These are phyloP conservation scores for Volucella bombylans DNA, from an alignment of 2,888 invertebrate genomes.

Conservation along the genomic window DNA sequence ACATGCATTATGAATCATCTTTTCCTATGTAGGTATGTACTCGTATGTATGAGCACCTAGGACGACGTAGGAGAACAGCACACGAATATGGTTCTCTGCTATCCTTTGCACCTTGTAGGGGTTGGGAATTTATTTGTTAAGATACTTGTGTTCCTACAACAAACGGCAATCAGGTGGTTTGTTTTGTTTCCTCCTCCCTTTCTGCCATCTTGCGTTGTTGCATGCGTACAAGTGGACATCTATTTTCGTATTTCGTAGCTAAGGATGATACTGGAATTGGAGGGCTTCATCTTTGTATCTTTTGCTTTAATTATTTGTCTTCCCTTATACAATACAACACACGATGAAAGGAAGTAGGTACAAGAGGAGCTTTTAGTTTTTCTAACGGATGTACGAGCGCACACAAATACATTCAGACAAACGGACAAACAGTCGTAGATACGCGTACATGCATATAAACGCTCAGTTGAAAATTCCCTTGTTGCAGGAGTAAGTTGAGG, in stretches of 20 bases:
- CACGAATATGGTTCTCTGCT: too few species aligned
- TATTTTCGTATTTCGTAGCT: too few species aligned
- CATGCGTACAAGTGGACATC: not conserved
- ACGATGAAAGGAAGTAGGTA: conserved; percentile 17
- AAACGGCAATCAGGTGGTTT: conserved; percentile 55
- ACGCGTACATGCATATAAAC: not conserved
- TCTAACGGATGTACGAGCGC: conserved; percentile 20
- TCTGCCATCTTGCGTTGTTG: conserved; percentile 16
- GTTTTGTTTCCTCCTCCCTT: conserved; percentile 30
- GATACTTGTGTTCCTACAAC: not conserved
- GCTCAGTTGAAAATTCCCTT: not conserved
- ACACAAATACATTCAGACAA: too few species aligned
- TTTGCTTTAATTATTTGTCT: conserved; percentile 10
- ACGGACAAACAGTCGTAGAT: too few species aligned
- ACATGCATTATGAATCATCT: conserved; percentile 27
- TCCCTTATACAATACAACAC: conserved; percentile 67
- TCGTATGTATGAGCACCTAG: too few species aligned
- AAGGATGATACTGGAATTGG: too few species aligned
- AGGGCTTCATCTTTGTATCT: not conserved
- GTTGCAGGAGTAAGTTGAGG: conserved; percentile 1
- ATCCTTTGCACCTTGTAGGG: conserved; percentile 40
- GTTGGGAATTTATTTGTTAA: conserved; percentile 23
- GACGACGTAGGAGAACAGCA: too few species aligned
- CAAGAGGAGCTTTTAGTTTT: conserved; percentile 47
- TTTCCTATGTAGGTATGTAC: conserved; percentile 14